Base-by-base conservation (phyloP, 2,888 invertebrate genomes). In the Calameuta pallipes region DNA sequence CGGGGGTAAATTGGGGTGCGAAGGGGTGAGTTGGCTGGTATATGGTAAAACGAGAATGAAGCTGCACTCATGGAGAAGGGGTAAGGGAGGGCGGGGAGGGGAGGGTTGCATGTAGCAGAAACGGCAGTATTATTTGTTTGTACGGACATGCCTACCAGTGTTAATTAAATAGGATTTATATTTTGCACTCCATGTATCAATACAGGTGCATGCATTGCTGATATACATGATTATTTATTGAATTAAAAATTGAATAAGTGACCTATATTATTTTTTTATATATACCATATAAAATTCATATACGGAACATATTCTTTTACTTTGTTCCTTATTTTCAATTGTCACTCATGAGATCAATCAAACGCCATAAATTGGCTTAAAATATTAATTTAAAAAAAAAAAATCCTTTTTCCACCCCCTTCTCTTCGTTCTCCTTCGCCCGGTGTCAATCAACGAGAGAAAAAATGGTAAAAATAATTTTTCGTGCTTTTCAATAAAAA, bases 141-240 rank as follows among this genome's bases (percentile, higher is more conserved):
- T 79, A 80, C 75, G 80, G 79, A 82, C 78, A 83, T 82, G 79
- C 81, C 82, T 84, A 82, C 80, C 84, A 77, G 80, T 84, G 83
- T 86, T 87, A 85, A 87, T 87, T 86, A 84, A 85, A 85, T 83
- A 83, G 81, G 82, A 83, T 83, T 85, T 82, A 84, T 85, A 81
- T 82, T 82, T 78, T 73, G 30, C 69, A 36, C 71, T 73, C 30
- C 78, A 37, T 75, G 77, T 68, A 77, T 77, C 56, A 56, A 56
- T 56, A 56, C 23, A 56, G 56, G 9, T 73, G 73, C 36, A 69
- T 23, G 71, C 75, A 36, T 41, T 33, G 31, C 31, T 33, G 36
- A 78, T 31, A 41, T n/a, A 75, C 75, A 36, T 37, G 78, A 69
- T 78, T 68, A 74, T 76, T 80, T 75, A 80, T 83, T 80, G 82